Conservation (phyloP, 2,888 invertebrate genomes). For the Epistrophe grossulariae region DNA sequence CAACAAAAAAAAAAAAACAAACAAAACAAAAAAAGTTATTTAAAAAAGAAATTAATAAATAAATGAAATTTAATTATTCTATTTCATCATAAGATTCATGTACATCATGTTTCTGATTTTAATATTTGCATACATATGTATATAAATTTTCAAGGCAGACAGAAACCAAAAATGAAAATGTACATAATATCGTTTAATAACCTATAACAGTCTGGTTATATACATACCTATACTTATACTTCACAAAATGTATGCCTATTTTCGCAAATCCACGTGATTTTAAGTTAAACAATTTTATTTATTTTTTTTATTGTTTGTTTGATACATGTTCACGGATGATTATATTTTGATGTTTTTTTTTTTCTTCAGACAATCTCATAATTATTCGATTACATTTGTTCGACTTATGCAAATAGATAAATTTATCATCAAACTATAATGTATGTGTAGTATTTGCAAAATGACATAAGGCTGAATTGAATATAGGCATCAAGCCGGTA, state of each 20-base stretch:
- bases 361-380: background rate
- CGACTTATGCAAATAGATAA: conserved; percentile 12
- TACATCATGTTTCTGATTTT: background rate
- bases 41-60: background rate
- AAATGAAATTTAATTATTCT: conserved; percentile 15
- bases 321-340: background rate
- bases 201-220: background rate
- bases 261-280: conserved; percentile 26
- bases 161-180: too few species aligned
- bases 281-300: conserved; percentile 9
- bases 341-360: conserved; percentile 2
- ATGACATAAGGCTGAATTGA: conserved; percentile 4
- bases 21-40: background rate
- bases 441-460: too few species aligned
- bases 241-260: background rate
- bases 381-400: conserved; percentile 14
- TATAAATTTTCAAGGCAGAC: background rate
- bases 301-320: conserved; percentile 3
- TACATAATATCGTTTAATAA: too few species aligned
- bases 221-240: too few species aligned
- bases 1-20: background rate
- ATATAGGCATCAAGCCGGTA: background rate
- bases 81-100: background rate
- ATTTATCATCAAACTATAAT: background rate
- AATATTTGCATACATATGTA: too few species aligned